phyloP scores from a whole-genome alignment of 2,888 invertebrate species.

The Amorpha juglandis region DNA sequence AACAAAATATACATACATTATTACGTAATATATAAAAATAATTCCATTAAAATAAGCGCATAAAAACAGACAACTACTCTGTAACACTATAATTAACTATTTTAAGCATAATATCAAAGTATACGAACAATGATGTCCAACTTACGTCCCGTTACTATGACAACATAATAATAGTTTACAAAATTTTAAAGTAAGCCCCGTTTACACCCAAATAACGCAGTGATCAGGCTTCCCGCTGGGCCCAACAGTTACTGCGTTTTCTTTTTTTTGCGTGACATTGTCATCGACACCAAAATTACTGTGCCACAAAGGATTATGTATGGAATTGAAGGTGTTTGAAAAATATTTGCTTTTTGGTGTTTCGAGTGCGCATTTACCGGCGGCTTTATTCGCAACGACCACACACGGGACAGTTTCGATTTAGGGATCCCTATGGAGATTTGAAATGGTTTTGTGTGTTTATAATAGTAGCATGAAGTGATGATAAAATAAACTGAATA shows the following conservation, averaged over 20 bases:
- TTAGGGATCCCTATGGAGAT: conserved; percentile 9
- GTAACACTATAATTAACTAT: conserved; percentile 17
- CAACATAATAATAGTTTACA: conserved; percentile 70
- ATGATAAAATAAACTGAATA: neutral
- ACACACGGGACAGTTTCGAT: conserved; percentile 39
- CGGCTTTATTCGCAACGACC: conserved; percentile 46
- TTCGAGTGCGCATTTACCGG: conserved; percentile 69
- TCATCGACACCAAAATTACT: conserved; percentile 79
- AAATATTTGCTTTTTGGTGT: conserved; percentile 74
- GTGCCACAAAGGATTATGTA: conserved; percentile 75
- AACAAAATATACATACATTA: neutral
- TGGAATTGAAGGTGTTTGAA: conserved; percentile 77
- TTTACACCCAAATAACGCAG: conserved; percentile 78
- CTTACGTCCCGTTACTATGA: conserved; percentile 63
- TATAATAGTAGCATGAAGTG: neutral
- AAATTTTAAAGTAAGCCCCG: conserved; percentile 53
- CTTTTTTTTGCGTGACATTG: conserved; percentile 49
- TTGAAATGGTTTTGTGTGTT: neutral
- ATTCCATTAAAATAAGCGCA: neutral
- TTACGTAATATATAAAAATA: neutral
- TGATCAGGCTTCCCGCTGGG: conserved; percentile 71
- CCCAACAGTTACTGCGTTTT: conserved; percentile 58
- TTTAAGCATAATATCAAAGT: conserved; percentile 9
- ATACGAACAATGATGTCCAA: conserved; percentile 31
- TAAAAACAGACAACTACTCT: neutral